Evolutionary conservation across 2,888 invertebrate species (phyloP), one percentile per base, ranked within the genome.

Genomic region (Nephrocerus scutellatus): DNA sequence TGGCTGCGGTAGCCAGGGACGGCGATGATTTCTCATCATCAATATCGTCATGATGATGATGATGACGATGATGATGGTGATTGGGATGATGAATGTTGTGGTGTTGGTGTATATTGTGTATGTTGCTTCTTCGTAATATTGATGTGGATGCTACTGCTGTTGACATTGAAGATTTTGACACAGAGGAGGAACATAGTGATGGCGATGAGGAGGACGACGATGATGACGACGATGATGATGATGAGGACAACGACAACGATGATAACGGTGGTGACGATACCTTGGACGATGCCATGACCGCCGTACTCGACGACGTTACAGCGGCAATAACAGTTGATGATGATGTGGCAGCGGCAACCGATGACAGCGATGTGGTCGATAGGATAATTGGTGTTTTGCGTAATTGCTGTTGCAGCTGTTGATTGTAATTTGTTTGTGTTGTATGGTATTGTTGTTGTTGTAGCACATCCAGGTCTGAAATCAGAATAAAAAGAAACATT

Each of bases 1-100:
- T 63, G 49, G 66, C 66, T 41, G 65, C 57, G 19, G 66, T 63
- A 50, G 64, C 63, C 58, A 64, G 55, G 58, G 66, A 64, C 59
- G 64, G 65, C 55, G 64, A 66, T 49, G 62, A 60, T 50, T 63
- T 63, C 51, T 62, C 63, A 51, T 62, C 63, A 40, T 60, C 59
- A 46, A 59, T 60, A 43, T 59, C 57, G 46, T 59, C 60, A 50
- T 58, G 57, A 25, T 21, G 43, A 35, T 24, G 30, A 35, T 29
- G 43, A 51, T 55, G 51, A 47, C 52, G 50, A 40, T 47, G 59
- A 44, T 54, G 50, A 40, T 47, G 46, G 35, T 47, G 52, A 49
- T 50, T 41, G 50, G 43, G 44, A 48, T 42, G 41, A 43, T 12
- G 40, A 46, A 22, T 22, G 8, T 22, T 8, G 16, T 28, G 39